A percentile compares a stretch with the other conserved stretches of the same genome.
phyloP scores from a whole-genome alignment of 1,140 invertebrate genomes.

The Hypothenemus hampei region DNA sequence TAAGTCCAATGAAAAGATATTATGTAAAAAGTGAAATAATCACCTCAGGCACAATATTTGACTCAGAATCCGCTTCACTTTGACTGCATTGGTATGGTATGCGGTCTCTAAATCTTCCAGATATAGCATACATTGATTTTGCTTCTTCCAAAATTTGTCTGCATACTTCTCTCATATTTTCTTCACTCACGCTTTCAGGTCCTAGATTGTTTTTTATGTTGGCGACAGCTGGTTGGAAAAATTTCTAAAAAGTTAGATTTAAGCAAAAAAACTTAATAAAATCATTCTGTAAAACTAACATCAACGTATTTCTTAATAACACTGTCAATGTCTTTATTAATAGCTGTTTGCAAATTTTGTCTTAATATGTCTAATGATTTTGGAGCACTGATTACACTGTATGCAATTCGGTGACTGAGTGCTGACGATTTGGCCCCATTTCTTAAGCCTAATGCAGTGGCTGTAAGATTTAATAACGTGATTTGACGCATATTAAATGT shows the following conservation, averaged over 20 bases:
- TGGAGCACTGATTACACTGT: slow-evolving; percentile 51
- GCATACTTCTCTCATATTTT: slow-evolving; percentile 68
- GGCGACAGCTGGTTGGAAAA: slow-evolving; percentile 72
- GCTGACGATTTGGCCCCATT: slow-evolving; percentile 51
- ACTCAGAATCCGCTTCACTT: slow-evolving; percentile 43
- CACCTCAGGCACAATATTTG: slow-evolving; percentile 15
- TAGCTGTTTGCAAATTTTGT: slow-evolving; percentile 67
- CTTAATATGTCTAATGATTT: slow-evolving; percentile 70
- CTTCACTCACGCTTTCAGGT: slow-evolving; percentile 66
- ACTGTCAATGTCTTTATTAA: slow-evolving; percentile 73
- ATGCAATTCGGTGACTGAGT: slow-evolving; percentile 43
- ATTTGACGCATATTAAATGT: slow-evolving; percentile 57
- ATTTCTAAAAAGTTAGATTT: slow-evolving; percentile 57
- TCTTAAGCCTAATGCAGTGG: slow-evolving; percentile 48
- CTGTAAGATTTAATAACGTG: slow-evolving; percentile 56
- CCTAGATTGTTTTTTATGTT: slow-evolving; percentile 73
- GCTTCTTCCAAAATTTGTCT: slow-evolving; percentile 74
- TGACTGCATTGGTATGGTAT: slow-evolving; percentile 53
- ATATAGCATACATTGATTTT: slow-evolving; percentile 59
- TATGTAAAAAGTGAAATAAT: slow-evolving; percentile 23
- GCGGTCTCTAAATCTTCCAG: slow-evolving; percentile 42
- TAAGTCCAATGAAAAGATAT: background rate
- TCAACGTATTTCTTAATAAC: slow-evolving; percentile 71
- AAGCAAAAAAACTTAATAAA: too few species aligned
- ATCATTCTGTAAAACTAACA: slow-evolving; percentile 46